Evolutionary conservation across 2,888 invertebrate genomes (phyloP).

Genomic region (Drosophila yooni): DNA sequence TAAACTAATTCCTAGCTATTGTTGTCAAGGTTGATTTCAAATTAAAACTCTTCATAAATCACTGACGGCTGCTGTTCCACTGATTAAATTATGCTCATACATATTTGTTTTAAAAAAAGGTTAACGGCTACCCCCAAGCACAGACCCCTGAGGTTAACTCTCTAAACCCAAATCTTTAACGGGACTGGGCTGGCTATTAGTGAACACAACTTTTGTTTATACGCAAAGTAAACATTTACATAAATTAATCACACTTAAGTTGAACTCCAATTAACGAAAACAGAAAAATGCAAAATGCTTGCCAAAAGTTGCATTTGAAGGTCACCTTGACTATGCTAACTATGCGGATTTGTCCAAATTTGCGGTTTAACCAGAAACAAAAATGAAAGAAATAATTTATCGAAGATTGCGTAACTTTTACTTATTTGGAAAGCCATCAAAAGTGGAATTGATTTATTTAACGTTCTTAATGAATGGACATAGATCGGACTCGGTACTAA

Average conservation of each 20-base stretch:
- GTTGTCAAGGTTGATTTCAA: slow-evolving; percentile 57
- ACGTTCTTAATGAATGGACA: slow-evolving; percentile 32
- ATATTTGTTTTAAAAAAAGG: slow-evolving; percentile 40
- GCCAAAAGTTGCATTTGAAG: slow-evolving; percentile 48
- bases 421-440: slow-evolving; percentile 7
- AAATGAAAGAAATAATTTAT: background rate
- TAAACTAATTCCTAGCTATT: slow-evolving; percentile 33
- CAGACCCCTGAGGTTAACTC: slow-evolving; percentile 24
- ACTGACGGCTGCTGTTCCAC: slow-evolving; percentile 32
- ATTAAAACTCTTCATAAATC: slow-evolving; percentile 25
- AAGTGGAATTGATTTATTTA: slow-evolving; percentile 17
- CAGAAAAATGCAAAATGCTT: background rate
- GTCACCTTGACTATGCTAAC: slow-evolving; percentile 54
- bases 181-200: slow-evolving; percentile 48
- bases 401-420: slow-evolving; percentile 27
- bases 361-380: background rate
- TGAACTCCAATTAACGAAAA: slow-evolving; percentile 4
- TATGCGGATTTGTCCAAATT: slow-evolving; percentile 9
- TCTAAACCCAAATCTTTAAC: slow-evolving; percentile 28
- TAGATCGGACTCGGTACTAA: slow-evolving; percentile 15
- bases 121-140: slow-evolving; percentile 17
- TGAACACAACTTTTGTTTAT: slow-evolving; percentile 17
- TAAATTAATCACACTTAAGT: slow-evolving; percentile 56
- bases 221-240: slow-evolving; percentile 51
- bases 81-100: slow-evolving; percentile 33